A percentile compares a stretch with the other conserved stretches of the same genome.
These are phyloP conservation scores for Morone chrysops DNA, from an alignment of 2,113 vertebrate genomes.

Conservation along the genomic window DNA sequence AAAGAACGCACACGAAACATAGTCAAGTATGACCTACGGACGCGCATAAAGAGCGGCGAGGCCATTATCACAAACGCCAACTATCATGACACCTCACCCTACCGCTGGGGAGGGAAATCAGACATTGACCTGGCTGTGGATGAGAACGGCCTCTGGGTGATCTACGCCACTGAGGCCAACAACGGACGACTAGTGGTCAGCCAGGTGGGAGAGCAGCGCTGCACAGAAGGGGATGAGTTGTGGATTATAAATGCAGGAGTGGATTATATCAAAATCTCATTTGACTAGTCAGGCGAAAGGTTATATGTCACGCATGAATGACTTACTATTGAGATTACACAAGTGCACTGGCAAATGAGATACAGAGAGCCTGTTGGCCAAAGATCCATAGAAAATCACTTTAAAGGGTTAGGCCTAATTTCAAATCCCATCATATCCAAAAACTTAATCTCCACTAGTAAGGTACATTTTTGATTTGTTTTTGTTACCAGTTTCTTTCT, in stretches of 20 bases:
- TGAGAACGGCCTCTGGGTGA: slow-evolving; percentile 95
- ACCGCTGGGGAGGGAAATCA: slow-evolving; percentile 96
- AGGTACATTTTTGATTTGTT: slow-evolving; percentile 53
- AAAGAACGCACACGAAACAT: slow-evolving; percentile 96
- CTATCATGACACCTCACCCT: slow-evolving; percentile 96
- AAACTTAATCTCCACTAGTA: slow-evolving; percentile 24
- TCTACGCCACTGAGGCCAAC: slow-evolving; percentile 94
- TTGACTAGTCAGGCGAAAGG: slow-evolving; percentile 42
- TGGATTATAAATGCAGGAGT: slow-evolving; percentile 56
- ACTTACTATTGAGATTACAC: slow-evolving; percentile 42
- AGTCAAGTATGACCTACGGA: slow-evolving; percentile 94
- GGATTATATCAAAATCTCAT: slow-evolving; percentile 69
- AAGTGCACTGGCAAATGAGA: slow-evolving; percentile 25
- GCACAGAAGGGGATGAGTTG: slow-evolving; percentile 47
- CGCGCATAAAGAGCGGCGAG: slow-evolving; percentile 96
- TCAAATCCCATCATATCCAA: slow-evolving; percentile 56
- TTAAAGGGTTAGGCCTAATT: slow-evolving; percentile 28
- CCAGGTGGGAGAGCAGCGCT: slow-evolving; percentile 83
- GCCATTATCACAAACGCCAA: slow-evolving; percentile 94
- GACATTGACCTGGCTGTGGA: slow-evolving; percentile 96
- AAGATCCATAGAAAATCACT: slow-evolving; percentile 33
- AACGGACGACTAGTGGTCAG: slow-evolving; percentile 93
- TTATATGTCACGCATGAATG: slow-evolving; percentile 46
- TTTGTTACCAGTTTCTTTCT: slow-evolving; percentile 17
- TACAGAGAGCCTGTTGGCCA: slow-evolving; percentile 24